A percentile compares a stretch with the other conserved stretches of the same genome.
These are phyloP conservation scores for Esox masquinongy DNA, from an alignment of 2,797 vertebrate genomes.

Conservation along the genomic window DNA sequence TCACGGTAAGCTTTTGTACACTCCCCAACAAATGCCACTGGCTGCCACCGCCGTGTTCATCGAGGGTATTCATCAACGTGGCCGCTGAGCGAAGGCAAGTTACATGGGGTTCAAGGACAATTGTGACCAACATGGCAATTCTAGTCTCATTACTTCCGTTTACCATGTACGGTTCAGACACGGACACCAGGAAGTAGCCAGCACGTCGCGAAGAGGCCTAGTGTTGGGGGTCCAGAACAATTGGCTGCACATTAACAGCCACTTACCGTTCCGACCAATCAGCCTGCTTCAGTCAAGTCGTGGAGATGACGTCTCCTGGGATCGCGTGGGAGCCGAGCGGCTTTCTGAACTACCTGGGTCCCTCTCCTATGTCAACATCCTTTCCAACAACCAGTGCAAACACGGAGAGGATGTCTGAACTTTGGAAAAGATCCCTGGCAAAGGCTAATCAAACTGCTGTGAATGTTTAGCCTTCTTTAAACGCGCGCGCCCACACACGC, in stretches of 20 bases:
- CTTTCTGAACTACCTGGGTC: conserved; percentile 29
- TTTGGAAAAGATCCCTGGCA: conserved; percentile 45
- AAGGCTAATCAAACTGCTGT: conserved; percentile 40
- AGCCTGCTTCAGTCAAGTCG: not conserved
- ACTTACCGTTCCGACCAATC: not conserved
- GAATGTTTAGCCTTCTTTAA: conserved; percentile 40
- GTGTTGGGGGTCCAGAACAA: not conserved
- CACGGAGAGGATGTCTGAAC: conserved; percentile 37
- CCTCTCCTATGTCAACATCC: conserved; percentile 47
- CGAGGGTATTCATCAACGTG: not conserved
- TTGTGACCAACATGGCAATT: not conserved
- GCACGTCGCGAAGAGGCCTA: not conserved
- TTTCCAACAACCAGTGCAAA: conserved; percentile 55
- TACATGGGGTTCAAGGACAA: not conserved
- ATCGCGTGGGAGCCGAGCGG: conserved; percentile 28
- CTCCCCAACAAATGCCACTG: not conserved
- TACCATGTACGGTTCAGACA: not conserved
- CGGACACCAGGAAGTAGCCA: not conserved
- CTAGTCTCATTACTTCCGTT: not conserved
- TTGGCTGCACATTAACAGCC: not conserved
- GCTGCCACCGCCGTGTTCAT: not conserved
- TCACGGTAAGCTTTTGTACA: conserved; percentile 11
- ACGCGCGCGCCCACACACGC: conserved; percentile 27
- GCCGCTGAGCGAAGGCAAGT: not conserved
- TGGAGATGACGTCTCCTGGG: conserved; percentile 24